Evolutionary conservation across 2,113 vertebrate genomes (phyloP).

Genomic region (Puma concolor): DNA sequence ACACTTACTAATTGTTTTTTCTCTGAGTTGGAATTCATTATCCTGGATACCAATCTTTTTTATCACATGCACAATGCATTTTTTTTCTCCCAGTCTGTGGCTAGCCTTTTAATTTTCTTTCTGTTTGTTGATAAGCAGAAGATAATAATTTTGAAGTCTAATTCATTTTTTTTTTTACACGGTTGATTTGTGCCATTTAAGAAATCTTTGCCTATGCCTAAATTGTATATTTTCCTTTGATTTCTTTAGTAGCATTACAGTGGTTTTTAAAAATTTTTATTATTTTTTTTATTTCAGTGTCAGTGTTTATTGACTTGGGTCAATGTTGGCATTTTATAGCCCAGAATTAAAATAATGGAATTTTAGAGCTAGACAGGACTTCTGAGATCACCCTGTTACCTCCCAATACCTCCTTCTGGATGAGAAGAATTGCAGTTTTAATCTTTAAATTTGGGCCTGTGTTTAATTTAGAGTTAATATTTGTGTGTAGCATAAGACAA

Average conservation of each 20-base stretch:
- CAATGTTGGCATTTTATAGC: slow-evolving; percentile 75
- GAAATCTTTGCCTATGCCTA: neutral
- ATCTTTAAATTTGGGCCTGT: neutral
- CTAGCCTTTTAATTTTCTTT: neutral
- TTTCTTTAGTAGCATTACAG: neutral
- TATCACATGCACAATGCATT: neutral
- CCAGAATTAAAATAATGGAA: slow-evolving; percentile 69
- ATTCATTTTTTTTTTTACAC: neutral
- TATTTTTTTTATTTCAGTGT: slow-evolving; percentile 60
- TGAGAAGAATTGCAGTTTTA: neutral
- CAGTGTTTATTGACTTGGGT: slow-evolving; percentile 76
- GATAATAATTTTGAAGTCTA: neutral
- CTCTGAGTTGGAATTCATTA: neutral
- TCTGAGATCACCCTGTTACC: slow-evolving; percentile 36
- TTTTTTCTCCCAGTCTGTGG: neutral
- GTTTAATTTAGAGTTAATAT: neutral
- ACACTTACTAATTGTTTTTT: neutral
- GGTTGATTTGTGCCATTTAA: neutral
- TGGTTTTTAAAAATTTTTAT: too few relatives aligned
- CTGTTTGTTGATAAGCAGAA: neutral
- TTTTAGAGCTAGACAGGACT: slow-evolving; percentile 23
- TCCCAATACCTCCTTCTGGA: slow-evolving; percentile 59
- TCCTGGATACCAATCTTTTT: neutral
- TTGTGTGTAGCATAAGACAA: neutral
- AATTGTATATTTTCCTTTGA: neutral